Evolutionary conservation across 2,113 vertebrate species (phyloP).

Genomic region (Cromileptes altivelis): DNA sequence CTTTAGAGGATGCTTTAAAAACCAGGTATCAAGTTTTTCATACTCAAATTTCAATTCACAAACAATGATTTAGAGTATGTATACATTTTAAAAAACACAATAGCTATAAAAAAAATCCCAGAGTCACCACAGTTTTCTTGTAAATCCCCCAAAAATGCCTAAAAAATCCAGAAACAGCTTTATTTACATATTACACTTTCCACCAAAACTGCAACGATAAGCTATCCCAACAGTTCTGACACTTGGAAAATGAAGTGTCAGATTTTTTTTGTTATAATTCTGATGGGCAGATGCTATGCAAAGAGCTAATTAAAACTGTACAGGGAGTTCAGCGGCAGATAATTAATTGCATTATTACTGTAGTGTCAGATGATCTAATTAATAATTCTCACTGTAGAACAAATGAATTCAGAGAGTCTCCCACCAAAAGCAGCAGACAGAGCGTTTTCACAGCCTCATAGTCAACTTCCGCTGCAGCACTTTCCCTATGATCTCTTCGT

Average conservation of each 20-base stretch:
- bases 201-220: background rate
- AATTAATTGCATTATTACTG: constrained; percentile 56
- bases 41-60: background rate
- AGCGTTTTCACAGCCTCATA: constrained; percentile 37
- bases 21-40: background rate
- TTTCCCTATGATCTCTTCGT: constrained; percentile 9
- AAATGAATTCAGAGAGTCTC: constrained; percentile 32
- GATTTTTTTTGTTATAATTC: constrained; percentile 33
- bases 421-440: constrained; percentile 21
- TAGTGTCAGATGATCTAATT: constrained; percentile 49
- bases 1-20: background rate
- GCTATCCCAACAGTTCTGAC: constrained; percentile 8
- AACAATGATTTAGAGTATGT: background rate
- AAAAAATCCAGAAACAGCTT: constrained; percentile 16
- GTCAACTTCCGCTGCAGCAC: constrained; percentile 30
- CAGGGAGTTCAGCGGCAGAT: constrained; percentile 39
- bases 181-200: constrained; percentile 10
- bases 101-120: background rate
- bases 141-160: background rate
- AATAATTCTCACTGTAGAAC: constrained; percentile 52
- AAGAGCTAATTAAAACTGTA: constrained; percentile 58
- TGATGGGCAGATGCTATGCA: constrained; percentile 61
- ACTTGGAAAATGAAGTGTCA: constrained; percentile 45
- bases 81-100: background rate
- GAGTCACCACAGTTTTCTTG: background rate